Base-by-base conservation (phyloP, 2,113 vertebrate genomes). In the Butorides virescens region DNA sequence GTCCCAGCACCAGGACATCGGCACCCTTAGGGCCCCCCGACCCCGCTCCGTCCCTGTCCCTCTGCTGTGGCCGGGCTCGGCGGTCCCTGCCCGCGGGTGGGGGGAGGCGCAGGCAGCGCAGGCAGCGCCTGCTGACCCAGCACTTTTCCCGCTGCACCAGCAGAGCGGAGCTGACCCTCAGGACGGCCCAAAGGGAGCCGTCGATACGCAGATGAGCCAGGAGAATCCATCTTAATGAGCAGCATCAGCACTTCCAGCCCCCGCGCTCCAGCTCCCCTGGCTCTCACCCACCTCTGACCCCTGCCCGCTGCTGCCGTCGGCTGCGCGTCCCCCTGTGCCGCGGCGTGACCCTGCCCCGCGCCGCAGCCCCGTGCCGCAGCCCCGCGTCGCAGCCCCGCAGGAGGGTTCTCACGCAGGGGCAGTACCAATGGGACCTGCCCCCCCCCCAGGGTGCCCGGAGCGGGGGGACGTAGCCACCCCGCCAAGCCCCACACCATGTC, bases 151-250 rank as follows among this genome's bases (percentile, higher is more conserved):
- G 21, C 84, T 53, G 79, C 56, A 10, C 34, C 61, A 75, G 73
- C 67, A 58, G 85, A 73, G 63, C 84, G 30, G 80, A 13, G 90
- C 87, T 90, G 95, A 93, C 77, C 92, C 90, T 26, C 36, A 50
- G 78, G 78, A 78, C 1, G 1, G 56, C 46, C 36, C 13, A 2
- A 29, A 65, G 5, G 4, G 84, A 73, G 88, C 70, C 26, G 13
- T 90, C 20, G 14, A 30, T 68, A 75, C 67, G 88, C 90, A 85
- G 46, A 93, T 59, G 78, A 90, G 88, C 37, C 2, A 2, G 29
- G 67, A 44, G 91, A 88, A 94, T 92, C 95, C 21, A 32, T 95
- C 85, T 49, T 90, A 75, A 95, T 72, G 88, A 95, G 94, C 92
- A 75, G 61, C 78, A 36, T 79, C 92, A 82, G 96, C 92, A 88